A percentile compares a stretch with the other conserved stretches of the same genome.
Evolutionary conservation across 2,113 vertebrate species (phyloP).

Genomic region (Mionectes macconnelli): DNA sequence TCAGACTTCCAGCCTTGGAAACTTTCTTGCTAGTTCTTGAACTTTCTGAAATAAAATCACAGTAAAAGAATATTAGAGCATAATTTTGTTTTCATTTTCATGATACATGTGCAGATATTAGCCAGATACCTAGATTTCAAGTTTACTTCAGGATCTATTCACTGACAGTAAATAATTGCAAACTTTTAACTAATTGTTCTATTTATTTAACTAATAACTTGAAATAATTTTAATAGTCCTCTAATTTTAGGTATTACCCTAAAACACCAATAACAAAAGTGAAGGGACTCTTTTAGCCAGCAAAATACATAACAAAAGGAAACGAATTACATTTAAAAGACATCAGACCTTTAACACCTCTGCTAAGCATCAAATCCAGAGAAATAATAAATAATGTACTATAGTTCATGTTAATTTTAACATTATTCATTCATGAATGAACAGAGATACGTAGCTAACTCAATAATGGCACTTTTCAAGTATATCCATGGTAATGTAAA

Average conservation of each 20-base stretch:
- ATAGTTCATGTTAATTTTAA: constrained; percentile 54
- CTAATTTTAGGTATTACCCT: neutral
- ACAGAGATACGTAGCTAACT: constrained; percentile 20
- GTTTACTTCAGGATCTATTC: neutral
- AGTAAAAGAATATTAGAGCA: neutral
- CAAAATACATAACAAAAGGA: neutral
- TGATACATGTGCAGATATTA: neutral
- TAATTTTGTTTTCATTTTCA: neutral
- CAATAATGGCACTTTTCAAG: constrained; percentile 21
- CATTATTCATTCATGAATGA: constrained; percentile 58
- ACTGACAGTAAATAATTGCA: neutral
- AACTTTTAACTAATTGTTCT: neutral
- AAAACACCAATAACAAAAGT: neutral
- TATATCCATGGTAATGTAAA: constrained; percentile 40
- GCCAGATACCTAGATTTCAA: neutral
- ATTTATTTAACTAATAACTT: neutral
- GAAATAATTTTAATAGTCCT: neutral
- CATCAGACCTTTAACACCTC: constrained; percentile 47
- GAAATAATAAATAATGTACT: constrained; percentile 65
- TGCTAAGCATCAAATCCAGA: constrained; percentile 21
- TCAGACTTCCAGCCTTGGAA: neutral
- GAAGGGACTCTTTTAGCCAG: neutral
- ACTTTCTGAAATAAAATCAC: neutral
- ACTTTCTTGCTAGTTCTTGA: neutral
- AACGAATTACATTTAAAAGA: constrained; percentile 27